Evolutionary conservation across 2,113 vertebrate species (phyloP).

Genomic region (Peromyscus leucopus): DNA sequence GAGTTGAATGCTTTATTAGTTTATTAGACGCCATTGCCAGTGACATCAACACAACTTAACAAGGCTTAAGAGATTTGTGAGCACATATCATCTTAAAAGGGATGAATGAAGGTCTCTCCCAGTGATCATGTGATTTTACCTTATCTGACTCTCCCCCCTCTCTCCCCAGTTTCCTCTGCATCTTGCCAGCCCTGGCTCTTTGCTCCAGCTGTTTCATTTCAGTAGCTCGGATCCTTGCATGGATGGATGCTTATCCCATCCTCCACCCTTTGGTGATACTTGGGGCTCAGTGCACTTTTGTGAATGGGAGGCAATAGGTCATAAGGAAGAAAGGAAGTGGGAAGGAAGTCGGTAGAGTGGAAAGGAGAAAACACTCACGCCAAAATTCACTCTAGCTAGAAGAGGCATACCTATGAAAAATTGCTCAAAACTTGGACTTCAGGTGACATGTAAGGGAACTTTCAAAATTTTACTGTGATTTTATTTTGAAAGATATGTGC

Average conservation of each 20-base stretch:
- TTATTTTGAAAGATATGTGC: background rate
- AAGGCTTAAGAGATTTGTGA: background rate
- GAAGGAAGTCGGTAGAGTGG: too few species aligned
- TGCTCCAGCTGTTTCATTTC: background rate
- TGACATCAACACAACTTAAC: background rate
- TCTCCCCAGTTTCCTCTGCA: fast-evolving
- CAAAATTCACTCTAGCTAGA: background rate
- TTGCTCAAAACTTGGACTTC: background rate
- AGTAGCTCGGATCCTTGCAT: background rate
- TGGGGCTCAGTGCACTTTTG: background rate
- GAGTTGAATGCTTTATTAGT: background rate
- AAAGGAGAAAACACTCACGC: background rate
- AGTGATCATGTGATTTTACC: background rate
- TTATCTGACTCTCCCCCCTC: background rate
- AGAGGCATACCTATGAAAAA: fast-evolving
- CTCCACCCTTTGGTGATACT: background rate
- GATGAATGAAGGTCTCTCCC: background rate
- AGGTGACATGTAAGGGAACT: background rate
- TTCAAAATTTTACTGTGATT: background rate
- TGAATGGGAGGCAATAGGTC: background rate
- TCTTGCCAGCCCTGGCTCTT: background rate
- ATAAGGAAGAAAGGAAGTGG: background rate
- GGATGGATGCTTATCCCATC: background rate
- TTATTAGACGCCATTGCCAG: background rate
- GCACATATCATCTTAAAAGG: background rate